phyloP scores from a whole-genome alignment of 2,113 vertebrate species.

The Rattus rattus region DNA sequence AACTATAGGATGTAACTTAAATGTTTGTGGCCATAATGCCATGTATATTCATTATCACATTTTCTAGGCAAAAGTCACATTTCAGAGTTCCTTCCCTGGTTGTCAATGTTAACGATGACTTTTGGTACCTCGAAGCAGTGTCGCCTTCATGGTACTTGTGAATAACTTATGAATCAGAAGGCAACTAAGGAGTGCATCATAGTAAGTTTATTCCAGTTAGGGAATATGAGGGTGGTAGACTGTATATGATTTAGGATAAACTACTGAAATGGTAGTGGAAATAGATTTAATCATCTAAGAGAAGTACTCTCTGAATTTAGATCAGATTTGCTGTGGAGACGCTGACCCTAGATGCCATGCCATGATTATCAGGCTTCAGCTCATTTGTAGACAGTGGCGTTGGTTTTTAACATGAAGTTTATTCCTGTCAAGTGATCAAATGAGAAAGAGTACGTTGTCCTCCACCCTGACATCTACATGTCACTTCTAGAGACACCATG shows the following conservation, averaged over 20 bases:
- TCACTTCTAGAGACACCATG: not conserved
- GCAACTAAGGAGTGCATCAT: not conserved
- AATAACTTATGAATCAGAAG: not conserved
- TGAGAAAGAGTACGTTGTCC: not conserved
- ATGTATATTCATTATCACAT: not conserved
- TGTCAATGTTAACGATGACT: not conserved
- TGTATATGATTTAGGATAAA: not conserved
- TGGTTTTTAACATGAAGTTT: slow-evolving; percentile 1
- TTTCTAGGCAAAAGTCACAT: slow-evolving; percentile 5
- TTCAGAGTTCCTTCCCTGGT: not conserved
- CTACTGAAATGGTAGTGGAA: not conserved
- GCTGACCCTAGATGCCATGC: not conserved
- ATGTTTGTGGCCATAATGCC: not conserved
- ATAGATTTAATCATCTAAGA: not conserved
- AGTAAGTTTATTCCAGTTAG: not conserved
- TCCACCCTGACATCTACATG: not conserved
- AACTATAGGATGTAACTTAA: not conserved
- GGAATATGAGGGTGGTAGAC: not conserved
- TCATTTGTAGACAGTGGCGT: not conserved
- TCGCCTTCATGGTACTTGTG: not conserved
- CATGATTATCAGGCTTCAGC: not conserved
- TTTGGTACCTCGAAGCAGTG: not conserved
- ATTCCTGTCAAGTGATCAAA: slow-evolving; percentile 21
- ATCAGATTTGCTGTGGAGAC: not conserved
- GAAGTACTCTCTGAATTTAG: not conserved